Percentiles rank a stretch among this genome's conserved stretches.
Conservation (phyloP, 92 coral and sea anemone genomes). For the Desmophyllum pertusum region DNA sequence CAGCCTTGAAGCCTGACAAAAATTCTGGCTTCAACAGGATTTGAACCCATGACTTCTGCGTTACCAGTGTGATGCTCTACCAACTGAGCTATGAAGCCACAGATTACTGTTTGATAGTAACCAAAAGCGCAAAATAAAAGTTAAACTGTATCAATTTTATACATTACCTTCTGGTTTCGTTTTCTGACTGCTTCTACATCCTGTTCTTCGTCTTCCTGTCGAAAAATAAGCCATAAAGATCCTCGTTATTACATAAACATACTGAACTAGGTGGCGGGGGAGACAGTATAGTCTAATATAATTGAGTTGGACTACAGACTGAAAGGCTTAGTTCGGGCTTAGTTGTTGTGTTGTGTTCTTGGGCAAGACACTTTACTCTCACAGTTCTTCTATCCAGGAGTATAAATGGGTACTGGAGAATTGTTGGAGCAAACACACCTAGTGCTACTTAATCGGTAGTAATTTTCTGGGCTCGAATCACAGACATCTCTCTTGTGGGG, state of each 20-base stretch:
- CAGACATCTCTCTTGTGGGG: no score
- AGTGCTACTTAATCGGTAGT: no score
- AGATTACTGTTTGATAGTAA: background rate
- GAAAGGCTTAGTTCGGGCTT: background rate
- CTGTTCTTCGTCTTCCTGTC: conserved; percentile 74
- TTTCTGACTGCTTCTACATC: conserved; percentile 85
- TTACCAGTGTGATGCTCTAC: no score
- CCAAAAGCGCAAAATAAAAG: background rate
- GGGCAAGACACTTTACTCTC: background rate
- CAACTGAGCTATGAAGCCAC: no score
- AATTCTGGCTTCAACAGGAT: no score
- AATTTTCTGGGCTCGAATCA: no score
- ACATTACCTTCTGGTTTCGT: conserved; percentile 87
- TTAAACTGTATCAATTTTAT: background rate
- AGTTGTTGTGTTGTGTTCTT: background rate
- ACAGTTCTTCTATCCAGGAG: no score
- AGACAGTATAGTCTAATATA: background rate
- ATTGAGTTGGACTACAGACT: background rate
- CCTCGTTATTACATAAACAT: background rate
- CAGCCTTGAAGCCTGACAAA: no score
- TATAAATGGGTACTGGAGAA: no score
- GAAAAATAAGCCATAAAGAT: background rate
- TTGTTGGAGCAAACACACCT: no score
- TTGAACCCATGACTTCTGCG: no score
- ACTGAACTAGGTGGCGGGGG: background rate